A percentile compares a stretch with the other conserved stretches of the same genome.
Conservation (phyloP, 1,140 invertebrate genomes). For the Chrysopa pallens region DNA sequence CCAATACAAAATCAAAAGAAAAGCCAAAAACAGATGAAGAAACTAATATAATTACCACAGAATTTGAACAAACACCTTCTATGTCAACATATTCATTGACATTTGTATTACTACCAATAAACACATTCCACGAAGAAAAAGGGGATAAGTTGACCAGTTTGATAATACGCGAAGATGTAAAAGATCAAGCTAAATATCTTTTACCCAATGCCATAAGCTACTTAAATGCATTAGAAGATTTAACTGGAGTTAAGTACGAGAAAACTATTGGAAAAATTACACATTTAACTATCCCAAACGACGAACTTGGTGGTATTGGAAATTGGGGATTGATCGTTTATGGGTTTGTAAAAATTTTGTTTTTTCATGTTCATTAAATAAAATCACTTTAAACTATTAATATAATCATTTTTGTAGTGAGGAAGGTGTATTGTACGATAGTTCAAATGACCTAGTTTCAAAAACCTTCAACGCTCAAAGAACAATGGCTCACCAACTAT, state of each 20-base stretch:
- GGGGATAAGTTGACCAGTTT: too few relatives aligned
- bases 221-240: conserved; percentile 8
- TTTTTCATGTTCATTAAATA: too few relatives aligned
- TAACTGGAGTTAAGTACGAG: conserved; percentile 26
- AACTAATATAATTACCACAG: conserved; percentile 32
- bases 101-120: conserved; percentile 14
- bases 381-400: too few relatives aligned
- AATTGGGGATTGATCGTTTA: conserved; percentile 56
- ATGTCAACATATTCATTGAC: conserved; percentile 86
- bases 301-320: conserved; percentile 70
- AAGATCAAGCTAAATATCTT: too few relatives aligned
- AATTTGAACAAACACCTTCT: conserved; percentile 42
- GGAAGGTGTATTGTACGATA: too few relatives aligned
- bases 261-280: conserved; percentile 36
- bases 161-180: too few relatives aligned
- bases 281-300: conserved; percentile 60
- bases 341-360: conserved; percentile 3
- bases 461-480: too few relatives aligned
- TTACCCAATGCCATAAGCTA: too few relatives aligned
- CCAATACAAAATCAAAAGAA: conserved; percentile 26
- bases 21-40: not conserved
- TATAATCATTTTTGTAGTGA: too few relatives aligned
- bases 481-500: too few relatives aligned
- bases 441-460: too few relatives aligned
- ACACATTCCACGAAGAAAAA: too few relatives aligned